These are phyloP conservation scores for Cranoglanis bouderius DNA, from an alignment of 2,113 vertebrate genomes.

Conservation along the genomic window DNA sequence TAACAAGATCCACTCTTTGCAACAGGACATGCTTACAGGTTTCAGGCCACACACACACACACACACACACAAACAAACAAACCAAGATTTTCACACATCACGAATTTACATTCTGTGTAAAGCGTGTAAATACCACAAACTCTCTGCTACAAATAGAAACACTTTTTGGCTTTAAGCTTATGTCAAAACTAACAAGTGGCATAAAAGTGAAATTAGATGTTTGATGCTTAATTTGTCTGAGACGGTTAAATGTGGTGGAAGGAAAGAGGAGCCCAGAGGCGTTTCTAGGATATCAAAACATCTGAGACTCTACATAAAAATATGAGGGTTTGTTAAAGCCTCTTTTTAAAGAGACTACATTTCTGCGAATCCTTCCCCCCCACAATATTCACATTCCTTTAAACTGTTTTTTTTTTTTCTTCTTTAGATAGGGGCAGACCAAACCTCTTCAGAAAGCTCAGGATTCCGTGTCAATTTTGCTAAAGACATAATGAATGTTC, in stretches of 20 bases:
- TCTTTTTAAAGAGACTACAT: not conserved
- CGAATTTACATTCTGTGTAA: not conserved
- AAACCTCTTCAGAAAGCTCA: not conserved
- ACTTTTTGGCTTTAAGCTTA: not conserved
- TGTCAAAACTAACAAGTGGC: not conserved
- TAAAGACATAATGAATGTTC: not conserved
- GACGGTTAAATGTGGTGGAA: not conserved
- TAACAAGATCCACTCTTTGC: slow-evolving; percentile 8
- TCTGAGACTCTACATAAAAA: not conserved
- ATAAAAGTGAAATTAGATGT: not conserved
- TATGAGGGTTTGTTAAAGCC: not conserved
- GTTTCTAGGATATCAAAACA: not conserved
- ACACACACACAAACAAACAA: slow-evolving; percentile 2
- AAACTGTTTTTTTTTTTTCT: too few species aligned
- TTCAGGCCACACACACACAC: slow-evolving; percentile 9
- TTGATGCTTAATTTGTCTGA: not conserved
- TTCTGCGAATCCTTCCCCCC: not conserved
- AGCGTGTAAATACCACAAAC: not conserved
- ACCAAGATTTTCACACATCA: slow-evolving; percentile 3
- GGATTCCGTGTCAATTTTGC: not conserved
- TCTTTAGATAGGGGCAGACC: not conserved
- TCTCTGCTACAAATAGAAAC: not conserved
- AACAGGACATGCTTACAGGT: not conserved
- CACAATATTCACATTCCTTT: not conserved
- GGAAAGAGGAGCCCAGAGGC: not conserved